Conservation (phyloP, 2,797 vertebrate genomes). For the Oreochromis mossambicus region DNA sequence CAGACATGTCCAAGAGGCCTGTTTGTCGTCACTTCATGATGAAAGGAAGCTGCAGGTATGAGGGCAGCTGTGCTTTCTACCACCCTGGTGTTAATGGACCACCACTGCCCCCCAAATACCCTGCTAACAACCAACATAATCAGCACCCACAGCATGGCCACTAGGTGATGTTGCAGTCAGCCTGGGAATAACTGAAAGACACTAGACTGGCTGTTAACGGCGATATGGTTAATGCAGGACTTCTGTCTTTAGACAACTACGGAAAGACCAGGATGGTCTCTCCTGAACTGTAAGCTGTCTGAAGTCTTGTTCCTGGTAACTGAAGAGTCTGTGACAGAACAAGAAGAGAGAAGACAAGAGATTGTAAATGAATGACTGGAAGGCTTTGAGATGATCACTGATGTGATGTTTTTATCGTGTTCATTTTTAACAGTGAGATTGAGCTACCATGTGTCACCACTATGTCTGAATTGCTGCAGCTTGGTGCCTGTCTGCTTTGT, state of each 20-base stretch:
- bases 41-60: conserved; percentile 93
- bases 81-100: conserved; percentile 92
- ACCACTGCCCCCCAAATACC: conserved; percentile 79
- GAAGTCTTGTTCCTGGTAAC: background rate
- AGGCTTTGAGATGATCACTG: conserved; percentile 9
- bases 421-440: conserved; percentile 55
- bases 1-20: conserved; percentile 90
- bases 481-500: background rate
- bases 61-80: conserved; percentile 94
- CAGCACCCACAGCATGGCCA: conserved; percentile 64
- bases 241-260: background rate
- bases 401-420: conserved; percentile 43
- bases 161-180: conserved; percentile 6
- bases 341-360: background rate
- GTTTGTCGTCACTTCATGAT: conserved; percentile 95
- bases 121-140: conserved; percentile 67
- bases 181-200: background rate
- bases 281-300: background rate
- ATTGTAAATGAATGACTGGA: background rate
- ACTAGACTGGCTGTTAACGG: background rate
- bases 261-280: background rate
- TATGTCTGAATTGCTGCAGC: conserved; percentile 1
- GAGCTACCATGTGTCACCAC: conserved; percentile 46
- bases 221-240: background rate
- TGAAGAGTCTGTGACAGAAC: background rate